Evolutionary conservation across 2,888 invertebrate genomes (phyloP).

Genomic region (Rotaria socialis): DNA sequence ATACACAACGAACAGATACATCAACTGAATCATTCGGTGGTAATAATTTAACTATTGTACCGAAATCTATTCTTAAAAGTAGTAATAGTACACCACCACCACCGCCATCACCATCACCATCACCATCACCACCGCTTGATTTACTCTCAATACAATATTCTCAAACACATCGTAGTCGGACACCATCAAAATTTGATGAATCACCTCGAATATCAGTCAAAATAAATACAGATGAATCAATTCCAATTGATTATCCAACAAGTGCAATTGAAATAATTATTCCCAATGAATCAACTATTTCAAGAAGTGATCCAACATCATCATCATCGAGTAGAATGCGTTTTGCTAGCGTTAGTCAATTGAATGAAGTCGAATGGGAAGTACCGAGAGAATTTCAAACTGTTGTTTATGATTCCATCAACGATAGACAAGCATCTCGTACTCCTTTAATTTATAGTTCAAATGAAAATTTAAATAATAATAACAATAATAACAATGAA

Average conservation of each 20-base stretch:
- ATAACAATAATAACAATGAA: constrained; percentile 34
- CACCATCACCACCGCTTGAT: not conserved
- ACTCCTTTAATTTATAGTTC: constrained; percentile 23
- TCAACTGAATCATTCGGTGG: constrained; percentile 14
- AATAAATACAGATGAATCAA: constrained; percentile 29
- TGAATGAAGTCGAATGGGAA: constrained; percentile 28
- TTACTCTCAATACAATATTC: not conserved
- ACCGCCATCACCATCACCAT: too few relatives aligned
- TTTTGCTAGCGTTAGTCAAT: constrained; percentile 18
- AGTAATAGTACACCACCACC: not conserved
- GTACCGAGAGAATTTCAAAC: constrained; percentile 25
- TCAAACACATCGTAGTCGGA: not conserved
- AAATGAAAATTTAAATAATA: constrained; percentile 17
- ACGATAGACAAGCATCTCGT: not conserved
- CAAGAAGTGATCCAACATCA: not conserved
- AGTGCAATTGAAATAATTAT: not conserved
- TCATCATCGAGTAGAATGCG: not conserved
- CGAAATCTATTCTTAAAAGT: constrained; percentile 10
- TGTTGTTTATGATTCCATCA: not conserved
- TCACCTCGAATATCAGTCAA: not conserved
- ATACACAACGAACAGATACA: constrained; percentile 11
- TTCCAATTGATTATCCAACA: not conserved
- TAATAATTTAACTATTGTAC: not conserved
- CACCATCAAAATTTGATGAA: constrained; percentile 21
- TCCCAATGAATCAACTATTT: not conserved